Conservation (phyloP, 2,797 vertebrate species). For the Chelon labrosus region DNA sequence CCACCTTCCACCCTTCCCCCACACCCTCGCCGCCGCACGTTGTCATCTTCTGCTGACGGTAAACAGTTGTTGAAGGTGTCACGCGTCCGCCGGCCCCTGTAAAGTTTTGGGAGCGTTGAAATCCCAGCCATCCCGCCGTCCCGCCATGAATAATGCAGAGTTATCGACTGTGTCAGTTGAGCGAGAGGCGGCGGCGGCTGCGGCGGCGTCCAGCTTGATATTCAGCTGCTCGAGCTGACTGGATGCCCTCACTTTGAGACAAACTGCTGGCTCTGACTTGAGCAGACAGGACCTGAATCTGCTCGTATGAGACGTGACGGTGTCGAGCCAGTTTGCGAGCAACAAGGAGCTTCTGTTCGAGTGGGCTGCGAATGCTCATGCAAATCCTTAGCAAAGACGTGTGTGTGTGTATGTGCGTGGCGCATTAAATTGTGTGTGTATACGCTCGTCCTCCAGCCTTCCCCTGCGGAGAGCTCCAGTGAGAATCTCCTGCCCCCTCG, state of each 20-base stretch:
- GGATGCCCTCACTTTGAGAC: conserved; percentile 81
- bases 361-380: conserved; percentile 10
- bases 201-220: conserved; percentile 76
- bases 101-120: conserved; percentile 75
- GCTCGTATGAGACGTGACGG: conserved; percentile 48
- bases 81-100: conserved; percentile 60
- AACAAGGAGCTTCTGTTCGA: conserved; percentile 15
- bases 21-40: conserved; percentile 17
- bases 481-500: conserved; percentile 75
- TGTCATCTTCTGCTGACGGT: conserved; percentile 77
- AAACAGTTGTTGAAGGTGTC: conserved; percentile 78
- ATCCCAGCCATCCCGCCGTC: conserved; percentile 71
- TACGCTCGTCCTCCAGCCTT: conserved; percentile 39
- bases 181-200: conserved; percentile 25
- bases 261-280: conserved; percentile 77
- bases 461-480: conserved; percentile 57
- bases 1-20: conserved; percentile 35
- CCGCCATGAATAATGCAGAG: conserved; percentile 82
- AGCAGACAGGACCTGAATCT: conserved; percentile 72
- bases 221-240: conserved; percentile 77
- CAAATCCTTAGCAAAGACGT: neutral
- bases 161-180: conserved; percentile 81
- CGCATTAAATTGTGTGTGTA: neutral
- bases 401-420: neutral
- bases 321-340: conserved; percentile 32